phyloP scores from a whole-genome alignment of 2,888 invertebrate genomes.

The Stomorhina lunata region DNA sequence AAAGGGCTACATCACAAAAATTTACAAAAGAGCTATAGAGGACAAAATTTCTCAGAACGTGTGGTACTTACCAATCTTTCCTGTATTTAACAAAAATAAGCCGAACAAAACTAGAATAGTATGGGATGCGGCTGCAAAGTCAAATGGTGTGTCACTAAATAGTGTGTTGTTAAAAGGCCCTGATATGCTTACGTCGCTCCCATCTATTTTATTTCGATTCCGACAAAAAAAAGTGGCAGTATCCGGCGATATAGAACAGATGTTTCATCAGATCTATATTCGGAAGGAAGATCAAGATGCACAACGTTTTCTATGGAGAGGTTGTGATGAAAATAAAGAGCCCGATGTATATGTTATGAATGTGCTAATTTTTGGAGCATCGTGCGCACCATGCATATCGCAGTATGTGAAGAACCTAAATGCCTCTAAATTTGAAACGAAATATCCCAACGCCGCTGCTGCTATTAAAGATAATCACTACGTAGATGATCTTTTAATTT shows the following conservation, averaged over 20 bases:
- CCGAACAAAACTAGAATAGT: slow-evolving; percentile 48
- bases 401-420: slow-evolving; percentile 2
- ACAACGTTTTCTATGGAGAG: neutral
- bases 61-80: slow-evolving; percentile 71
- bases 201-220: slow-evolving; percentile 58
- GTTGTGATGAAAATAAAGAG: neutral
- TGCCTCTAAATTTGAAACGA: slow-evolving; percentile 22
- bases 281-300: slow-evolving; percentile 28
- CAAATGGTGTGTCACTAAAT: slow-evolving; percentile 57
- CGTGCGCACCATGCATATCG: neutral
- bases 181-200: slow-evolving; percentile 52
- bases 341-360: neutral
- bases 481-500: slow-evolving; percentile 32
- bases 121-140: slow-evolving; percentile 47
- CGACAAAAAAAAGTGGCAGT: slow-evolving; percentile 46
- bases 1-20: slow-evolving; percentile 23
- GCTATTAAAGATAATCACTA: slow-evolving; percentile 31
- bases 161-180: slow-evolving; percentile 42
- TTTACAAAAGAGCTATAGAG: neutral
- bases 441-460: slow-evolving; percentile 18
- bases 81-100: slow-evolving; percentile 41
- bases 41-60: slow-evolving; percentile 16
- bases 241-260: slow-evolving; percentile 62
- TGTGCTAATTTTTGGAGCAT: neutral
- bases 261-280: slow-evolving; percentile 57